These are phyloP conservation scores for Oophaga pumilio DNA, from an alignment of 2,113 vertebrate genomes.

Conservation along the genomic window DNA sequence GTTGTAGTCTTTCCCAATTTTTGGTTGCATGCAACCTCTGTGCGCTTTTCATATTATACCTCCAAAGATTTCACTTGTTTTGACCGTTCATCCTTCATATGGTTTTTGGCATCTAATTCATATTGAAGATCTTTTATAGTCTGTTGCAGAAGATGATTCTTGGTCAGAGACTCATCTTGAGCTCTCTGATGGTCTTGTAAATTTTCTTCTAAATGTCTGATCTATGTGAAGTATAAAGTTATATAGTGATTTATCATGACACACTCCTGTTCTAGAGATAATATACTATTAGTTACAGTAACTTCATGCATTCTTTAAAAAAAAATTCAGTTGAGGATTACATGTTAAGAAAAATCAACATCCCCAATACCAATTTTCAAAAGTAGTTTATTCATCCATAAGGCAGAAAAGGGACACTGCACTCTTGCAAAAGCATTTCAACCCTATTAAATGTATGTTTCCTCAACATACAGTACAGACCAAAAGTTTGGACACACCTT, in stretches of 20 bases:
- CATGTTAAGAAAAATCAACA: neutral
- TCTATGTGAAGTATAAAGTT: constrained; percentile 64
- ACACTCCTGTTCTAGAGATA: neutral
- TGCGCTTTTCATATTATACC: constrained; percentile 69
- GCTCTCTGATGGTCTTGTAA: constrained; percentile 79
- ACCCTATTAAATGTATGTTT: neutral
- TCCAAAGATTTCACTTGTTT: constrained; percentile 87
- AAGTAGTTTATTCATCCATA: neutral
- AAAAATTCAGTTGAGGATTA: neutral
- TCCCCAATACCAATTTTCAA: neutral
- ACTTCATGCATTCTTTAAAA: neutral
- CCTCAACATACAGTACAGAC: too few species aligned
- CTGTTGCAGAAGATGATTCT: constrained; percentile 78
- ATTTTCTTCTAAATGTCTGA: constrained; percentile 79
- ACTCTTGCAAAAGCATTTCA: neutral
- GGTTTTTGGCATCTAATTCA: constrained; percentile 78
- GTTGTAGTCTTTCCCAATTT: neutral
- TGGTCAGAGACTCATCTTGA: constrained; percentile 80
- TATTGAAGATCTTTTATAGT: constrained; percentile 83
- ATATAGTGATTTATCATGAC: neutral
- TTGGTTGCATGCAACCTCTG: neutral
- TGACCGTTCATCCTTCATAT: constrained; percentile 81
- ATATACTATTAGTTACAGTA: neutral
- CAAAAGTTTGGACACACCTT: too few species aligned
- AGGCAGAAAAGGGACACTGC: neutral